Evolutionary conservation across 2,888 invertebrate genomes (phyloP).

Genomic region (Proisotoma minuta): DNA sequence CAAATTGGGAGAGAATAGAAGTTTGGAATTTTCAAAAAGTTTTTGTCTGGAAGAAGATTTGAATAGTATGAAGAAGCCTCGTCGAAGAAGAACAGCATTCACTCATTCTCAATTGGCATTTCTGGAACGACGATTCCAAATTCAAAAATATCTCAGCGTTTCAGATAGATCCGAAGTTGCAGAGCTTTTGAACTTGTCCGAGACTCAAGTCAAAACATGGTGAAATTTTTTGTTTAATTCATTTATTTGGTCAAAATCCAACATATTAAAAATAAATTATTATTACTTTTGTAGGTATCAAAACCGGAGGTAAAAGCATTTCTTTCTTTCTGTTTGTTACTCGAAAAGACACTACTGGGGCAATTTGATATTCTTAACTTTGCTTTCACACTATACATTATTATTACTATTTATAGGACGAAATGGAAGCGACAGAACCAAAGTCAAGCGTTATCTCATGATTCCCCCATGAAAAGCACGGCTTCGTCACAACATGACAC

Average conservation of each 20-base stretch:
- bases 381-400: too few species aligned
- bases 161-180: slow-evolving; percentile 90
- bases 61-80: slow-evolving; percentile 61
- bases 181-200: slow-evolving; percentile 79
- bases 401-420: slow-evolving; percentile 50
- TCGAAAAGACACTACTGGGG: too few species aligned
- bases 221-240: not conserved
- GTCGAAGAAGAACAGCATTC: slow-evolving; percentile 61
- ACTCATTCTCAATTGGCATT: slow-evolving; percentile 60
- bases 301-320: slow-evolving; percentile 65
- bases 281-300: too few species aligned
- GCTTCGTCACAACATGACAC: slow-evolving; percentile 1
- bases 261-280: not conserved
- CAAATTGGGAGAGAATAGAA: too few species aligned
- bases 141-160: slow-evolving; percentile 89
- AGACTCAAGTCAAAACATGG: slow-evolving; percentile 77
- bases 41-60: slow-evolving; percentile 1
- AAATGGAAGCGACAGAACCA: slow-evolving; percentile 65
- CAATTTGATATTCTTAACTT: too few species aligned
- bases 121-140: slow-evolving; percentile 83
- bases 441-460: slow-evolving; percentile 52
- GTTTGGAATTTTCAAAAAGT: not conserved
- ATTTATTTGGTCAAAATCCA: too few species aligned
- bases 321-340: not conserved
- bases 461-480: slow-evolving; percentile 5